Percentiles rank a stretch among this genome's conserved stretches.
These are phyloP conservation scores for Camptogramma bilineatum DNA, from an alignment of 2,888 invertebrate genomes.

Conservation along the genomic window DNA sequence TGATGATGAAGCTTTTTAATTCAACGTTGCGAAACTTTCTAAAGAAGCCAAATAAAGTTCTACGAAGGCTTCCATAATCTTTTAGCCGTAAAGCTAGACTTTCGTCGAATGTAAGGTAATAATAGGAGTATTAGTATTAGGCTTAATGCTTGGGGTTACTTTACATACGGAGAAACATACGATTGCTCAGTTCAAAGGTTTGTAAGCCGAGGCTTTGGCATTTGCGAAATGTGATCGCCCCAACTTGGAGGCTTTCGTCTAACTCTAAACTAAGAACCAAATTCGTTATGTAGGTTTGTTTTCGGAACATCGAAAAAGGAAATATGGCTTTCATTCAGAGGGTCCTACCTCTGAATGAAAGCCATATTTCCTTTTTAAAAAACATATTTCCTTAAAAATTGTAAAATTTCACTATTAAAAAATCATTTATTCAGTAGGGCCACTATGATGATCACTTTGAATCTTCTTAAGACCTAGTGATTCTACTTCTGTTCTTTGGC, in stretches of 20 bases:
- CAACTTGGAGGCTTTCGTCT: slow-evolving; percentile 12
- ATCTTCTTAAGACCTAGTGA: too few species aligned
- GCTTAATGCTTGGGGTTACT: neutral
- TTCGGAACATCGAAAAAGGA: neutral
- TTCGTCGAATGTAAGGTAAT: neutral
- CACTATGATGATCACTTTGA: too few species aligned
- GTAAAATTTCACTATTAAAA: too few species aligned
- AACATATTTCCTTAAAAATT: too few species aligned
- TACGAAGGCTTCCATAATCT: neutral
- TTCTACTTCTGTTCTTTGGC: too few species aligned
- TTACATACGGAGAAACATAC: neutral
- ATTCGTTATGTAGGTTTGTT: neutral
- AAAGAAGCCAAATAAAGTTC: slow-evolving; percentile 1
- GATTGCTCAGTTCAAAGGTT: neutral
- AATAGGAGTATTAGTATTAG: neutral
- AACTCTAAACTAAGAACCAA: slow-evolving; percentile 1
- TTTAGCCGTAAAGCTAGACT: neutral
- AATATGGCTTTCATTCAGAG: neutral
- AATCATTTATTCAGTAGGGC: too few species aligned
- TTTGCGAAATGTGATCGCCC: slow-evolving; percentile 10
- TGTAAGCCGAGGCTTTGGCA: neutral
- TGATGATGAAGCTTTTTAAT: too few species aligned
- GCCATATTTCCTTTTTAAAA: too few species aligned
- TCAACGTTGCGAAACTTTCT: neutral
- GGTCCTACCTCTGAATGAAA: too few species aligned